These are phyloP conservation scores for Xestia ashworthii DNA, from an alignment of 2,888 invertebrate species.

Conservation along the genomic window DNA sequence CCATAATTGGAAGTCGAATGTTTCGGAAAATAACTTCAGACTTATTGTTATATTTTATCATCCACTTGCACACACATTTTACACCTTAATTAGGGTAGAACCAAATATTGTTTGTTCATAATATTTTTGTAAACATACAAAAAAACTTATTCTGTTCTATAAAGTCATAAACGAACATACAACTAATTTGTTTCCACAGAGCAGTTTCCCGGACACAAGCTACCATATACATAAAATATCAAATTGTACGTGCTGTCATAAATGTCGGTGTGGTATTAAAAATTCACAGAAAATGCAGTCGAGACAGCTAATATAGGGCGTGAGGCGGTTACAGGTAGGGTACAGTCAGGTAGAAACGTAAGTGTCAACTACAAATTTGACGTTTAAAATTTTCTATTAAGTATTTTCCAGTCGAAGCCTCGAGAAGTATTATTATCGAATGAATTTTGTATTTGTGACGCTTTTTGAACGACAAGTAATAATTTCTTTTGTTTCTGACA, in stretches of 20 bases:
- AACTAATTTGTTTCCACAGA: conserved; percentile 30
- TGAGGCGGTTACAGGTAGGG: conserved; percentile 44
- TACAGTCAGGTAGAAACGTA: conserved; percentile 34
- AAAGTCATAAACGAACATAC: conserved; percentile 18
- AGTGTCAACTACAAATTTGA: conserved; percentile 52
- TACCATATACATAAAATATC: conserved; percentile 50
- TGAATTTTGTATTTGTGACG: conserved; percentile 57
- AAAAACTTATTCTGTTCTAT: neutral
- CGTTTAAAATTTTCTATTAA: conserved; percentile 51
- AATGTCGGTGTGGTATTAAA: conserved; percentile 60
- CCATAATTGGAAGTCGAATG: conserved; percentile 28
- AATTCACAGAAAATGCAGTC: conserved; percentile 64
- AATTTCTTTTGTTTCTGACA: conserved; percentile 24
- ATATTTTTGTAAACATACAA: neutral
- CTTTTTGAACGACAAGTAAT: conserved; percentile 19
- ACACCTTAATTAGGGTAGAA: neutral
- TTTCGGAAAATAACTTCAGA: conserved; percentile 1
- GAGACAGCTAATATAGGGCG: conserved; percentile 55
- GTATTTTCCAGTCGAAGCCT: conserved; percentile 30
- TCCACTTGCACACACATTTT: neutral
- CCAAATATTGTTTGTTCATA: neutral
- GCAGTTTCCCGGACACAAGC: conserved; percentile 13
- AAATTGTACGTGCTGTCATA: conserved; percentile 60
- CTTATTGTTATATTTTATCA: conserved; percentile 6
- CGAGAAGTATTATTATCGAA: conserved; percentile 59